Evolutionary conservation across 2,888 invertebrate genomes (phyloP).

Genomic region (Euplagia quadripunctaria): DNA sequence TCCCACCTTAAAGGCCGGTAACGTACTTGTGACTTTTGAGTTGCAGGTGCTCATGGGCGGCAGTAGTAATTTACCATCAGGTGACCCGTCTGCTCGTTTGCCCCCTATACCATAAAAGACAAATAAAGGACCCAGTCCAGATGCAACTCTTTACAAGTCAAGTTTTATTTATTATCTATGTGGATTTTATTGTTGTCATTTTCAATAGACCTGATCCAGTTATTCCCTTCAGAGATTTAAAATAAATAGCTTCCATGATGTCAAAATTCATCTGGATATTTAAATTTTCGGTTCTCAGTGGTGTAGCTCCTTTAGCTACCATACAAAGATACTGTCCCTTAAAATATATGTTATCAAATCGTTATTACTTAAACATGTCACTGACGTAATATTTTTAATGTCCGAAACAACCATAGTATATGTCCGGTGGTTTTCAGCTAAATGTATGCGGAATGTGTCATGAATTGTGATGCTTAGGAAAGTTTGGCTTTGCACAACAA

Average conservation of each 20-base stretch:
- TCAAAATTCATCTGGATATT: not conserved
- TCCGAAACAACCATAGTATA: not conserved
- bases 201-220: not conserved
- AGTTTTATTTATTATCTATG: no score
- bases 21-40: no score
- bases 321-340: not conserved
- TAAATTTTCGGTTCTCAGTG: not conserved
- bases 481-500: slow-evolving; percentile 10
- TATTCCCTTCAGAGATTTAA: not conserved
- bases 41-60: no score
- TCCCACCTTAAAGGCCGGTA: no score
- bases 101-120: no score
- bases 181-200: no score
- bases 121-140: no score
- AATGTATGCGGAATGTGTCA: not conserved
- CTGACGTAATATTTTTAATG: not conserved
- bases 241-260: not conserved
- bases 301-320: no score
- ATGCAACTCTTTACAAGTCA: no score
- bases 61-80: no score
- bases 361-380: not conserved
- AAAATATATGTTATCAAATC: not conserved
- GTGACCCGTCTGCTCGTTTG: no score
- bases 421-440: not conserved
- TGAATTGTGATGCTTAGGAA: slow-evolving; percentile 6